These are phyloP conservation scores for Oryctolagus cuniculus DNA, from an alignment of 2,113 vertebrate species.

Conservation along the genomic window DNA sequence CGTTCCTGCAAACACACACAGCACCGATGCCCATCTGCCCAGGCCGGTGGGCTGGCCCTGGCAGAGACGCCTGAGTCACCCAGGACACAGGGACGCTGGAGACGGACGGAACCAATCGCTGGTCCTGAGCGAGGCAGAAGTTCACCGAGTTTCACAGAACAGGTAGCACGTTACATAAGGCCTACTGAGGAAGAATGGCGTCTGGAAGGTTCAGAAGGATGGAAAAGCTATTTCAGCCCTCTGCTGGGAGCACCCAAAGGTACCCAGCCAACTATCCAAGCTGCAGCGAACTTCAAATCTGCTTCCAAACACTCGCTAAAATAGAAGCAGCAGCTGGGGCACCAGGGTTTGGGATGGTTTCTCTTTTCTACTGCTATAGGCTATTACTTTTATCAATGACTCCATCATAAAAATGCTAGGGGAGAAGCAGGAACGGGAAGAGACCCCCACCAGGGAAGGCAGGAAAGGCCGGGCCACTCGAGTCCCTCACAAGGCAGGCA, in stretches of 20 bases:
- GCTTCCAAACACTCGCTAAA: slow-evolving; percentile 34
- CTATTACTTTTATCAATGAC: slow-evolving; percentile 25
- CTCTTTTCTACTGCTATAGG: background rate
- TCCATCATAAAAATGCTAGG: background rate
- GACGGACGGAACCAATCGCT: background rate
- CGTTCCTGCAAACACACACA: slow-evolving; percentile 91
- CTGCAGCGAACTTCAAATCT: background rate
- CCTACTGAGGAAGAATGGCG: background rate
- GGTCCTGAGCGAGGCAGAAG: background rate
- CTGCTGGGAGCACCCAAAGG: background rate
- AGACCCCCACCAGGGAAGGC: background rate
- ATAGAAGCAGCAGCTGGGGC: background rate
- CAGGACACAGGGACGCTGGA: background rate
- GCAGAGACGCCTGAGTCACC: background rate
- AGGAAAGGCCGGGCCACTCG: background rate
- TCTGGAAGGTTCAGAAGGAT: background rate
- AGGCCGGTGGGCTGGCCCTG: background rate
- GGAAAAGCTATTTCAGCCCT: background rate
- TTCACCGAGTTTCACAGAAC: background rate
- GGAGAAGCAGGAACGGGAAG: background rate
- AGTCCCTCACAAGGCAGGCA: background rate
- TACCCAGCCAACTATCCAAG: background rate
- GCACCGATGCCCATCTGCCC: slow-evolving; percentile 17
- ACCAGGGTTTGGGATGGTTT: background rate
- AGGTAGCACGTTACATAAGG: background rate